phyloP scores from a whole-genome alignment of 2,113 vertebrate genomes.

The Australoheros scitulus region DNA sequence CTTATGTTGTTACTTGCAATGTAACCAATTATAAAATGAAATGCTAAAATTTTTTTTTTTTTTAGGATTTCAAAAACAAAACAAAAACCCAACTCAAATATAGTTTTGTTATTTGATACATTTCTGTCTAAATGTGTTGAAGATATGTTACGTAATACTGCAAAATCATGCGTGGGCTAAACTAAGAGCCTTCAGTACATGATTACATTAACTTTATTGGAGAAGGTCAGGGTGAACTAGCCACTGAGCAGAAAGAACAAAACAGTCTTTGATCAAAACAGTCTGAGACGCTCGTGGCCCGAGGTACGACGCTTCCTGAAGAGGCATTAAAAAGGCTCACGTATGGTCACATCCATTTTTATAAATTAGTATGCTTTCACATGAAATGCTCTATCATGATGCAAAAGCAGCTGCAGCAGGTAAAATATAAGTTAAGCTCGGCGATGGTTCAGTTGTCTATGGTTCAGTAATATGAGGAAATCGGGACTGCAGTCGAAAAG shows the following conservation, averaged over 20 bases:
- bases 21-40: not conserved
- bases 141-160: constrained; percentile 40
- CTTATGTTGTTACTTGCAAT: not conserved
- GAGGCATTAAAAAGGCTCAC: constrained; percentile 45
- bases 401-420: constrained; percentile 53
- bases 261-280: constrained; percentile 68
- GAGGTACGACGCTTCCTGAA: constrained; percentile 48
- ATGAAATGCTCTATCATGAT: constrained; percentile 30
- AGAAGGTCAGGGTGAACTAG: constrained; percentile 36
- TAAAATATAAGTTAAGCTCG: constrained; percentile 9
- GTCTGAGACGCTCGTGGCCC: constrained; percentile 41
- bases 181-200: constrained; percentile 35
- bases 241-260: constrained; percentile 49
- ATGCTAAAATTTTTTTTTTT: not conserved
- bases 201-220: constrained; percentile 38
- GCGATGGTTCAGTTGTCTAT: constrained; percentile 27
- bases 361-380: constrained; percentile 33
- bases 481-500: constrained; percentile 6
- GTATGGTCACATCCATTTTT: constrained; percentile 20
- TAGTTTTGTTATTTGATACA: not conserved
- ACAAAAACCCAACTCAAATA: not conserved
- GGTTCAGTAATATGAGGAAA: constrained; percentile 20
- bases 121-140: constrained; percentile 1
- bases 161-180: constrained; percentile 40
- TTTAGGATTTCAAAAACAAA: not conserved